Conservation (phyloP, 2,797 vertebrate species). For the Echiichthys vipera region DNA sequence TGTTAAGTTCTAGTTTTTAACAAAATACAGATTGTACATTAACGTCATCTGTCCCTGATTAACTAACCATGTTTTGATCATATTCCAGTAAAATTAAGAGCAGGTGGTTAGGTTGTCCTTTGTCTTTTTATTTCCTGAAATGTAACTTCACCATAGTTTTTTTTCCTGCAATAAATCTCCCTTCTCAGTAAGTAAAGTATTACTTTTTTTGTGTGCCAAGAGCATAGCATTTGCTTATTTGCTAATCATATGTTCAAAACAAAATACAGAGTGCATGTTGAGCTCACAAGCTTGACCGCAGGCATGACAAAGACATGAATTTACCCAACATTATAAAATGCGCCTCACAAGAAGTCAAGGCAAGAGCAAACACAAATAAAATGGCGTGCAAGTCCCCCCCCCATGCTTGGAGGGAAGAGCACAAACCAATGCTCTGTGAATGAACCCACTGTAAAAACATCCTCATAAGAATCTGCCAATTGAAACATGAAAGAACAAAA, state of each 20-base stretch:
- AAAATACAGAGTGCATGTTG: conserved; percentile 70
- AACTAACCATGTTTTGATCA: conserved; percentile 75
- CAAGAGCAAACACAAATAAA: conserved; percentile 79
- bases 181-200: conserved; percentile 62
- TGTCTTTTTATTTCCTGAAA: conserved; percentile 65
- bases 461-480: conserved; percentile 46
- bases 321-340: conserved; percentile 73
- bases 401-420: conserved; percentile 47
- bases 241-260: conserved; percentile 77
- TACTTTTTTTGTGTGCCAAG: conserved; percentile 65
- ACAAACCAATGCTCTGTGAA: conserved; percentile 52
- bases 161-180: conserved; percentile 56
- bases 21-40: conserved; percentile 69
- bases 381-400: conserved; percentile 64
- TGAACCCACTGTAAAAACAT: conserved; percentile 73
- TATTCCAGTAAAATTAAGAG: conserved; percentile 74
- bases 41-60: conserved; percentile 72
- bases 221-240: conserved; percentile 74
- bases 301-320: conserved; percentile 75
- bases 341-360: conserved; percentile 74
- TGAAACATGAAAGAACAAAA: conserved; percentile 61
- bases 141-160: conserved; percentile 51
- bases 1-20: conserved; percentile 69
- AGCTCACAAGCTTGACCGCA: conserved; percentile 70
- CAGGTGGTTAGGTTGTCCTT: conserved; percentile 67